These are phyloP conservation scores for Gortyna flavago DNA, from an alignment of 2,888 invertebrate genomes.

Conservation along the genomic window DNA sequence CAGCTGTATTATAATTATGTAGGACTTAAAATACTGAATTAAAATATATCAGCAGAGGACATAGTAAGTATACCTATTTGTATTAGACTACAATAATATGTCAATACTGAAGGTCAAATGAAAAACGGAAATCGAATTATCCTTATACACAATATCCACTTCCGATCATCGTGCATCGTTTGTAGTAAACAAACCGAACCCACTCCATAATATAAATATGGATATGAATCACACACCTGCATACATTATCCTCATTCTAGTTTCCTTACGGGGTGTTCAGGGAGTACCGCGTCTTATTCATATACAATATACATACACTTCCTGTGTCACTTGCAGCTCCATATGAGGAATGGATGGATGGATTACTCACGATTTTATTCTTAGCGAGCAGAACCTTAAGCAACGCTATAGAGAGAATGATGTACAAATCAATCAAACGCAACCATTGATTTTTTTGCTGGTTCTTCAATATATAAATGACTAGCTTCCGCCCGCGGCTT, in stretches of 20 bases:
- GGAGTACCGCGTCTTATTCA: constrained; percentile 51
- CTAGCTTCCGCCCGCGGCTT: too few species aligned
- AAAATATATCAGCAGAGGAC: constrained; percentile 2
- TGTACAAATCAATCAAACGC: constrained; percentile 28
- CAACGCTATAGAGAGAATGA: constrained; percentile 3
- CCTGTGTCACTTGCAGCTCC: constrained; percentile 60
- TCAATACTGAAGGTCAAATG: constrained; percentile 14
- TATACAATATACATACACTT: constrained; percentile 59
- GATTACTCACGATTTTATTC: constrained; percentile 56
- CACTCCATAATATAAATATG: constrained; percentile 35
- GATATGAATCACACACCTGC: constrained; percentile 59
- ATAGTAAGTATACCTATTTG: background rate
- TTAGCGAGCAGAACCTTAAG: constrained; percentile 31
- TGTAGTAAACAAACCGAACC: constrained; percentile 43
- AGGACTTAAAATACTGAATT: background rate
- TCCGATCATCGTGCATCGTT: constrained; percentile 46
- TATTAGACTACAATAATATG: background rate
- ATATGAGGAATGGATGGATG: constrained; percentile 40
- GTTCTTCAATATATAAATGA: background rate
- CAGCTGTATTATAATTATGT: background rate
- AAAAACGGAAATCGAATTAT: constrained; percentile 37
- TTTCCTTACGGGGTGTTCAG: constrained; percentile 60
- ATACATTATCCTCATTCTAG: constrained; percentile 63
- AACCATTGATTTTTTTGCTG: background rate
- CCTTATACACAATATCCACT: constrained; percentile 17